Percentiles rank a stretch among this genome's conserved stretches.
phyloP scores from a whole-genome alignment of 2,113 vertebrate genomes.

The Eubucco bourcierii region DNA sequence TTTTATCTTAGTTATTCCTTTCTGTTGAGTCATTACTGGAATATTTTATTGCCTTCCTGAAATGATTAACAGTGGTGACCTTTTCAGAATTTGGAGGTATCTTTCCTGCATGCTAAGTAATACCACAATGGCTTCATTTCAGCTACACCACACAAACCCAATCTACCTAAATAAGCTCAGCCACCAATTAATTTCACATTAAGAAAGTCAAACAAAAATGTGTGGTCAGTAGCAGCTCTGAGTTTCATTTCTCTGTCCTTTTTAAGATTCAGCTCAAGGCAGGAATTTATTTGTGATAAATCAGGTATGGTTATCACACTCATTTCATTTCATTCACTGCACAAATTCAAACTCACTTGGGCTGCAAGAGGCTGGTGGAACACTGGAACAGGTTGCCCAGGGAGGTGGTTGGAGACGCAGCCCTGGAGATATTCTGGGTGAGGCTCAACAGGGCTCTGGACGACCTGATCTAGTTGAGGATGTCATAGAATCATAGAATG shows the following conservation, averaged over 20 bases:
- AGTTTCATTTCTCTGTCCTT: constrained; percentile 4
- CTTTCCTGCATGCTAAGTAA: constrained; percentile 16
- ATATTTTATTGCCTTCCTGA: constrained; percentile 6
- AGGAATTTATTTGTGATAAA: constrained; percentile 12
- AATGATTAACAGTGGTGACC: constrained; percentile 44
- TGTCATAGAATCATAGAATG: too few relatives aligned
- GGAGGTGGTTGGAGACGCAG: too few relatives aligned
- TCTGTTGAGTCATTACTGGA: constrained; percentile 26
- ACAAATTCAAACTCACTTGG: neutral
- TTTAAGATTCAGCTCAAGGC: neutral
- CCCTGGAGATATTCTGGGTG: too few relatives aligned
- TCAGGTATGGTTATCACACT: neutral
- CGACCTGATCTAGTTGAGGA: too few relatives aligned
- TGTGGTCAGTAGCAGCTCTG: neutral
- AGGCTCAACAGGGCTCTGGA: too few relatives aligned
- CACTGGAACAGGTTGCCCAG: too few relatives aligned
- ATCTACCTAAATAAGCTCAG: neutral
- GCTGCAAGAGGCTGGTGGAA: neutral
- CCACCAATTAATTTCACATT: constrained; percentile 17
- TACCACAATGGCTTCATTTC: neutral
- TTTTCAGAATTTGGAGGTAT: constrained; percentile 35
- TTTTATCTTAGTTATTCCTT: constrained; percentile 23
- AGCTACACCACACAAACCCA: neutral
- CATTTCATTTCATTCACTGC: neutral
- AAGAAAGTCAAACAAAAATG: neutral